A percentile compares a stretch with the other conserved stretches of the same genome.
phyloP scores from a whole-genome alignment of 2,113 vertebrate genomes.

The Piprites chloris region DNA sequence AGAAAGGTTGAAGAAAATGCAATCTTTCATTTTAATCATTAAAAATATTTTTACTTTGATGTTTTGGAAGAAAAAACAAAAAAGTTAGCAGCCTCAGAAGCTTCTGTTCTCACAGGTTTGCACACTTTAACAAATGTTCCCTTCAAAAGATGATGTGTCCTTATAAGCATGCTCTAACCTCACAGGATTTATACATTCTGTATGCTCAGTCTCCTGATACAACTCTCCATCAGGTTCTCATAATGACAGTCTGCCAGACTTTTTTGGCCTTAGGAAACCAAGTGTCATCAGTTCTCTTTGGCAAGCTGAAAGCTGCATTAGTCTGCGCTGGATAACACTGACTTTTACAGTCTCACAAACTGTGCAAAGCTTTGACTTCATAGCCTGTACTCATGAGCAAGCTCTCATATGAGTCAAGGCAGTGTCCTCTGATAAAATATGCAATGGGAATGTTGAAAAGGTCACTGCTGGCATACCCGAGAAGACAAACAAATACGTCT shows the following conservation, averaged over 20 bases:
- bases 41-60: neutral
- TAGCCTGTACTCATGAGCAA: neutral
- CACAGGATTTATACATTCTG: neutral
- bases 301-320: neutral
- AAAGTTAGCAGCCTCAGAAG: neutral
- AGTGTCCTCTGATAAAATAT: neutral
- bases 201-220: neutral
- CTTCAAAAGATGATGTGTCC: neutral
- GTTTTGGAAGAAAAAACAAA: neutral
- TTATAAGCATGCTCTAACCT: fast-evolving
- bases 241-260: neutral
- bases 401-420: neutral
- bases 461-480: neutral
- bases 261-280: neutral
- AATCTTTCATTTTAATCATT: neutral
- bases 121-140: neutral
- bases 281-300: neutral
- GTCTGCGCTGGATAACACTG: neutral
- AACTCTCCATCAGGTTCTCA: neutral
- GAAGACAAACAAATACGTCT: neutral
- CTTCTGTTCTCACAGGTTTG: neutral
- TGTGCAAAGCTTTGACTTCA: neutral
- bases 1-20: neutral
- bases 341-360: neutral
- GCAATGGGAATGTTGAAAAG: neutral